Evolutionary conservation across 2,888 invertebrate species (phyloP), one percentile per base, ranked within the genome.

Genomic region (Trichogramma dendrolimi): DNA sequence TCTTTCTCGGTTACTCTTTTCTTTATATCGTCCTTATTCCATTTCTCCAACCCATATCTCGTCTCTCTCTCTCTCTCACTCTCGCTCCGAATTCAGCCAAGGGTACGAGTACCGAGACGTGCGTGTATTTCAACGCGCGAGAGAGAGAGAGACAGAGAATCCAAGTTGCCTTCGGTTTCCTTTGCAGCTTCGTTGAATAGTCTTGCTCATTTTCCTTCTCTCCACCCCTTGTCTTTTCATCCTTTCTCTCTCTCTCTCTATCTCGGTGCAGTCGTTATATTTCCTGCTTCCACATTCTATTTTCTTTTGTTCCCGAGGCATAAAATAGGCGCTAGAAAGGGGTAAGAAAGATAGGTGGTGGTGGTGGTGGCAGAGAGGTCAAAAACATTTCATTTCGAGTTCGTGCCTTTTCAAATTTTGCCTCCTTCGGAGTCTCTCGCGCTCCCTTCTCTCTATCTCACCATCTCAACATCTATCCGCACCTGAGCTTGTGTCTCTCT

Each of bases 171-270:
- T 55, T 60, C 60, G 60, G 65, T 50, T 63, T 64, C 63, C 55
- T 64, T 60, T 60, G 63, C 55, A 49, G 66, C 56, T 53, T 58
- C 40, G 10, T 38, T 62, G 62, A 55, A 62, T 62, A 54, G 55
- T 49, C 42, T 4, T 39, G 50, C 48, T 63, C 58, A 55, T 58
- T 60, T 57, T 54, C 27, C 27, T 2, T 27, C 27, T 27, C 27
- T 27, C 27, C 27, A 3, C 27, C 27, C 27, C 27, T 27, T 27
- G 27, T 27, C 27, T 27, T 27, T 27, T 27, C 27, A 27, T 27
- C n/a, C n/a, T n/a, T 42, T 55, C 58, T 42, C 47, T 6, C 11
- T 11, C 44, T 47, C 11, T n/a, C 43, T 39, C 41, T n/a, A 27
- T 44, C 46, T 44, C 51, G 6, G 14, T 39, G 10, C 47, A 27